A percentile compares a stretch with the other conserved stretches of the same genome.
Evolutionary conservation across 2,797 vertebrate genomes (phyloP).

Genomic region (Apogon talboti): DNA sequence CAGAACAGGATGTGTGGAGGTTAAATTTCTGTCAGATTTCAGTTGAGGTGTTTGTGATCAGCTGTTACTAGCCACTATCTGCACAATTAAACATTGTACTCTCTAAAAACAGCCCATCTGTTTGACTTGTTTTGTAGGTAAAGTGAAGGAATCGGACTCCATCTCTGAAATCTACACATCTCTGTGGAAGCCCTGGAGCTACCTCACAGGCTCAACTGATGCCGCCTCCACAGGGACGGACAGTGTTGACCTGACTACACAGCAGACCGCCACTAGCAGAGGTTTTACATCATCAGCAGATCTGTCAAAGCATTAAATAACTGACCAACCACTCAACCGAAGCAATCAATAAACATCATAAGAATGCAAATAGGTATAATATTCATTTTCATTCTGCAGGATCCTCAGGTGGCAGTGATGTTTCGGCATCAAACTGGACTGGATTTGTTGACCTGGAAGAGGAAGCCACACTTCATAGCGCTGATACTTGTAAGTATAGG

Average conservation of each 20-base stretch:
- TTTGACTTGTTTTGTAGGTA: conserved; percentile 62
- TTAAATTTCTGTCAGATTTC: conserved; percentile 32
- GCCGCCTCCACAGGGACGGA: conserved; percentile 54
- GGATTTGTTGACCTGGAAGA: conserved; percentile 79
- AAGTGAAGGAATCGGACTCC: conserved; percentile 60
- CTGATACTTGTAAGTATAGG: conserved; percentile 50
- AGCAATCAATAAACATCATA: background rate
- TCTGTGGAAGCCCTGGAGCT: conserved; percentile 83
- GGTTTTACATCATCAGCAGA: conserved; percentile 58
- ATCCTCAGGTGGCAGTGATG: conserved; percentile 23
- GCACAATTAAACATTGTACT: conserved; percentile 10
- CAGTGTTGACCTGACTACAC: conserved; percentile 47
- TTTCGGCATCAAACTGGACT: conserved; percentile 77
- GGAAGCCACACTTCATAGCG: conserved; percentile 42
- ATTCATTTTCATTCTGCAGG: conserved; percentile 17
- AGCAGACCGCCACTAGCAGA: conserved; percentile 47
- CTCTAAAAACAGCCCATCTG: conserved; percentile 14
- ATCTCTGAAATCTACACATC: conserved; percentile 79
- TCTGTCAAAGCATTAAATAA: conserved; percentile 2
- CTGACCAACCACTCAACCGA: conserved; percentile 9
- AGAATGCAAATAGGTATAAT: background rate
- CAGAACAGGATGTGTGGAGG: conserved; percentile 18
- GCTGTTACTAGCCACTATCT: conserved; percentile 4
- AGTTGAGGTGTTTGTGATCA: conserved; percentile 18
- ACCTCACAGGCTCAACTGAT: conserved; percentile 68